phyloP scores from a whole-genome alignment of 2,113 vertebrate genomes.

The Tautogolabrus adspersus region DNA sequence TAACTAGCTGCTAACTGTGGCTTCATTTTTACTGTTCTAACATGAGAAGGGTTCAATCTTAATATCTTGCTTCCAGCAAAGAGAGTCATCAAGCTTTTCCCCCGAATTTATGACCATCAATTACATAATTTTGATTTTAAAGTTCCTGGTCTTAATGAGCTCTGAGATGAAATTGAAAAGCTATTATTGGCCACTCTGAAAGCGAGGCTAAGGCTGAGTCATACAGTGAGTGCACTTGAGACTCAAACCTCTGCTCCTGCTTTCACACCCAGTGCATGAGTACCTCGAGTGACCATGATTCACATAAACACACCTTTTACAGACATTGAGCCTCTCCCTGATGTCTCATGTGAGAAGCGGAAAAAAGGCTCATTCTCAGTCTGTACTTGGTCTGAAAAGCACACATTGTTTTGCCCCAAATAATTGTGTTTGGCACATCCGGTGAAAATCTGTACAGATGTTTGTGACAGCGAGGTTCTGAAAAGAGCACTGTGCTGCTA shows the following conservation, averaged over 20 bases:
- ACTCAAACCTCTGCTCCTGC: neutral
- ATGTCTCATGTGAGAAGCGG: neutral
- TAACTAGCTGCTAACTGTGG: too few species aligned
- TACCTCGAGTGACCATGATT: conserved; percentile 8
- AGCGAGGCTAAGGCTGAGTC: conserved; percentile 18
- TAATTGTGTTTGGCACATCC: conserved; percentile 12
- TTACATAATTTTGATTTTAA: too few species aligned
- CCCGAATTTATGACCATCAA: too few species aligned
- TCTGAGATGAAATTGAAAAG: neutral
- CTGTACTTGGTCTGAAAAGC: neutral
- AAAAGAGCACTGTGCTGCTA: conserved; percentile 26
- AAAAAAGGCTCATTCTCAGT: neutral
- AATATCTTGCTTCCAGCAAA: too few species aligned
- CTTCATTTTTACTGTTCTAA: too few species aligned
- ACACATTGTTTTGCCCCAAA: neutral
- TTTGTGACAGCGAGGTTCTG: conserved; percentile 8
- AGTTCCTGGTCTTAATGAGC: too few species aligned
- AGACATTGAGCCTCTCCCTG: neutral
- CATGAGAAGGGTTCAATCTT: too few species aligned
- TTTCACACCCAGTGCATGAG: conserved; percentile 26
- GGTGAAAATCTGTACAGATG: conserved; percentile 22
- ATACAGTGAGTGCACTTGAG: neutral
- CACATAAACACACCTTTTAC: conserved; percentile 11
- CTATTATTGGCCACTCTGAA: neutral
- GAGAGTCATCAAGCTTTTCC: too few species aligned